These are phyloP conservation scores for Himalopsyche kuldschensis DNA, from an alignment of 2,888 invertebrate species.

Conservation along the genomic window DNA sequence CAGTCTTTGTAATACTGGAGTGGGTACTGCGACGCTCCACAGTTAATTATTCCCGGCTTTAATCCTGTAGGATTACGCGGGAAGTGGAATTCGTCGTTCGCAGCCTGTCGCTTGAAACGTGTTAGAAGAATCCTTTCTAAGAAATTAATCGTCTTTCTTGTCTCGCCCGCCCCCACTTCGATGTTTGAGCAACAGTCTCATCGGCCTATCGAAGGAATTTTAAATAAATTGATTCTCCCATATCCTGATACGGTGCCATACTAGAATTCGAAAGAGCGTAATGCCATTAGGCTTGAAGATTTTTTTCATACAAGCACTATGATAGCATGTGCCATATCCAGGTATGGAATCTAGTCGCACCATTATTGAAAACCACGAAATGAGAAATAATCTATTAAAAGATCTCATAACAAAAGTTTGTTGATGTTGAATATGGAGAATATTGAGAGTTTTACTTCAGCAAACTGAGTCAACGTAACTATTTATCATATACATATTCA, in stretches of 20 bases:
- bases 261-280: too few species aligned
- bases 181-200: not conserved
- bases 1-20: constrained; percentile 32
- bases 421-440: too few species aligned
- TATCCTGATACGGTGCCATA: not conserved
- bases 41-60: constrained; percentile 61
- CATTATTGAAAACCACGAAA: not conserved
- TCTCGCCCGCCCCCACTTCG: not conserved
- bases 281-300: too few species aligned
- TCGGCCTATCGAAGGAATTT: not conserved
- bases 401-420: too few species aligned
- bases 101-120: not conserved
- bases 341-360: not conserved
- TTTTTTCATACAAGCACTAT: too few species aligned
- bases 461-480: too few species aligned
- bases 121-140: constrained; percentile 1
- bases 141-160: not conserved
- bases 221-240: not conserved
- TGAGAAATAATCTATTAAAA: too few species aligned
- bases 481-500: too few species aligned
- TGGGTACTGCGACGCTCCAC: constrained; percentile 44
- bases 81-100: constrained; percentile 7
- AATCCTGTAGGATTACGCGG: constrained; percentile 59
- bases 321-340: too few species aligned
- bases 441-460: too few species aligned